Base-by-base conservation (phyloP, 2,113 vertebrate genomes). In the Actenoides lindsayi region DNA sequence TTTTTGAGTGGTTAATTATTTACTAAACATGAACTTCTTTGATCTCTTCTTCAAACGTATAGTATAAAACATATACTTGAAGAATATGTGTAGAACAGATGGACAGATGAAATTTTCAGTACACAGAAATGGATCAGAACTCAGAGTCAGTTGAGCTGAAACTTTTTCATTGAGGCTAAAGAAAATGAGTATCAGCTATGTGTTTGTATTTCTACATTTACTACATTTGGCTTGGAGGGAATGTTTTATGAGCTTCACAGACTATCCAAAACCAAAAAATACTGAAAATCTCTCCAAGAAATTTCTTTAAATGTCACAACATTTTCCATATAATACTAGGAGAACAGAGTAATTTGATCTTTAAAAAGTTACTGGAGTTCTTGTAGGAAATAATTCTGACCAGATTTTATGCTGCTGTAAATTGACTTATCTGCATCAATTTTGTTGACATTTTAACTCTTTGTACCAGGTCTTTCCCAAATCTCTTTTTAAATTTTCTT, bases 251-350 rank as follows among this genome's bases (percentile, higher is more conserved):
- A 91, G 56, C 39, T 79, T 73, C 83, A 69, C 25, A 81, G 41
- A 30, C 41, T 89, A 83, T 79, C 48, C 73, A 89, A 85, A 97
- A 23, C 20, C 65, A 96, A 69, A 33, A 92, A 90, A 93, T n/a
- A n/a, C 23, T 68, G 67, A 81, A 80, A 77, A 83, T n/a, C n/a
- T 75, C 63, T 94, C 87, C 89, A 97, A 89, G 14, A 83, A 76
- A 2, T 80, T 79, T 92, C 65, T 63, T 39, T 86, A 79, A 60
- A 84, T 77, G 46, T 91, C 35, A 85, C 46, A 83, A 70, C 2
- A 71, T 80, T 93, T 95, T 84, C 90, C 69, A 62, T 59, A 56
- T 44, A 82, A 71, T 94, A 92, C 59, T 18, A 80, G 37, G 31
- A 78, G 54, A 93, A 77, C 0, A n/a, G 13, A 46, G 56, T 71